These are phyloP conservation scores for Astropecten irregularis DNA, from an alignment of 53 echinoderm and acorn worm species.

Conservation along the genomic window DNA sequence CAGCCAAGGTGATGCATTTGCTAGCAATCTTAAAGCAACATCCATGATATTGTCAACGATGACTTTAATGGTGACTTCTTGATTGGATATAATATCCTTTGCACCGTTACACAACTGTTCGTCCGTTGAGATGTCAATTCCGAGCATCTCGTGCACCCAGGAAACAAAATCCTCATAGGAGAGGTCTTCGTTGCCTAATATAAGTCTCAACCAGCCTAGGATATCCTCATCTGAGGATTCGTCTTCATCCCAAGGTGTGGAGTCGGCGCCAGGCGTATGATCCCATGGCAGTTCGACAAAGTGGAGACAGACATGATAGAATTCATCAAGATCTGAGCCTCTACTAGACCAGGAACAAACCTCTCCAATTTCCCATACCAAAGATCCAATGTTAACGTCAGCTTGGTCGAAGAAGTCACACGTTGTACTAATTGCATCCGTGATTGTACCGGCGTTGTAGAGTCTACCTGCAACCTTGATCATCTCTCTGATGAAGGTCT, in stretches of 20 bases:
- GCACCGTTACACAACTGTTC: neutral
- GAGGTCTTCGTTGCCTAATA: neutral
- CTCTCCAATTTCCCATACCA: neutral
- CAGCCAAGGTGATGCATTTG: conserved; percentile 18
- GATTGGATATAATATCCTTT: conserved; percentile 10
- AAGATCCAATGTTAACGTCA: neutral
- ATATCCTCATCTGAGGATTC: neutral
- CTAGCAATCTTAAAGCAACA: neutral
- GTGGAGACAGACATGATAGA: neutral
- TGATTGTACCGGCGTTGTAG: conserved; percentile 3
- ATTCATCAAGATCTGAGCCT: neutral
- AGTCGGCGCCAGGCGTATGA: neutral
- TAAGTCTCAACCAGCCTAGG: neutral
- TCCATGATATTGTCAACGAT: conserved; percentile 28
- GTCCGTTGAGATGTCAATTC: conserved; percentile 1
- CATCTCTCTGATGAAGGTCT: neutral
- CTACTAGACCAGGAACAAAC: conserved; percentile 3
- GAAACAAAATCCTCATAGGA: neutral
- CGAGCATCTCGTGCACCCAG: conserved; percentile 15
- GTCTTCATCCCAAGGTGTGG: too few relatives aligned
- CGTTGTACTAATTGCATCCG: neutral
- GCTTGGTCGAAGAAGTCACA: conserved; percentile 34
- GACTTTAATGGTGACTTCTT: conserved; percentile 4
- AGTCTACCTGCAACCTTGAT: conserved; percentile 11
- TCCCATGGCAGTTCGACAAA: conserved; percentile 1